These are phyloP conservation scores for Notocelia uddmanniana DNA, from an alignment of 2,888 invertebrate species.

Conservation along the genomic window DNA sequence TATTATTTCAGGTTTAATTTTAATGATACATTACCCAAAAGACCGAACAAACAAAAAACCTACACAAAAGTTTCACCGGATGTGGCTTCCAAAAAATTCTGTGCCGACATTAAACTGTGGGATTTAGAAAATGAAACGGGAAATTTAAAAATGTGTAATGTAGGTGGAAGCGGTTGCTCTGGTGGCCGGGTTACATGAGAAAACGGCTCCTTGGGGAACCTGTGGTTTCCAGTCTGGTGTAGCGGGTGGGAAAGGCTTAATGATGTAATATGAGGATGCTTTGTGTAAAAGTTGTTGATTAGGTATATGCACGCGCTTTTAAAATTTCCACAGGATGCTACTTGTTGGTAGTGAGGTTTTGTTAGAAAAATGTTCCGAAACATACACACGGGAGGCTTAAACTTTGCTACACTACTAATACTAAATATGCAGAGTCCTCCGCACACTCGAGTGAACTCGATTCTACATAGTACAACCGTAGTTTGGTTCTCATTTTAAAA, in stretches of 20 bases:
- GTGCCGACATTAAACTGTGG: constrained; percentile 43
- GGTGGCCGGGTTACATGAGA: neutral
- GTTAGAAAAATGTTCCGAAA: neutral
- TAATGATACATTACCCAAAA: constrained; percentile 42
- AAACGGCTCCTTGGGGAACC: constrained; percentile 35
- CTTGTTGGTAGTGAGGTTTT: too few relatives aligned
- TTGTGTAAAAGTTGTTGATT: neutral
- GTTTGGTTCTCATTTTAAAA: too few relatives aligned
- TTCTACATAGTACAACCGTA: too few relatives aligned
- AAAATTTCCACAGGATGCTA: neutral
- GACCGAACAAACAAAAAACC: constrained; percentile 33
- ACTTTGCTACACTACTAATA: too few relatives aligned
- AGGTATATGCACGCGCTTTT: neutral
- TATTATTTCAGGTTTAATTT: constrained; percentile 42
- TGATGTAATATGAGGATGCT: constrained; percentile 31
- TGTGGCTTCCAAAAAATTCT: constrained; percentile 43
- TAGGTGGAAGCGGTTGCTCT: constrained; percentile 22
- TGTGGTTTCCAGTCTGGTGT: neutral
- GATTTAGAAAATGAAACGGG: constrained; percentile 41
- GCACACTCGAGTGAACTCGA: too few relatives aligned
- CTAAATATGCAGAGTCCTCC: too few relatives aligned
- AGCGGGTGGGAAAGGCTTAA: constrained; percentile 8
- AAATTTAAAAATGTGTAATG: constrained; percentile 40
- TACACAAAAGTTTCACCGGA: constrained; percentile 44
- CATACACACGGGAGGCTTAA: neutral